Evolutionary conservation across 2,888 invertebrate species (phyloP), one percentile per base, ranked within the genome.

Genomic region (Eupithecia vulgata): DNA sequence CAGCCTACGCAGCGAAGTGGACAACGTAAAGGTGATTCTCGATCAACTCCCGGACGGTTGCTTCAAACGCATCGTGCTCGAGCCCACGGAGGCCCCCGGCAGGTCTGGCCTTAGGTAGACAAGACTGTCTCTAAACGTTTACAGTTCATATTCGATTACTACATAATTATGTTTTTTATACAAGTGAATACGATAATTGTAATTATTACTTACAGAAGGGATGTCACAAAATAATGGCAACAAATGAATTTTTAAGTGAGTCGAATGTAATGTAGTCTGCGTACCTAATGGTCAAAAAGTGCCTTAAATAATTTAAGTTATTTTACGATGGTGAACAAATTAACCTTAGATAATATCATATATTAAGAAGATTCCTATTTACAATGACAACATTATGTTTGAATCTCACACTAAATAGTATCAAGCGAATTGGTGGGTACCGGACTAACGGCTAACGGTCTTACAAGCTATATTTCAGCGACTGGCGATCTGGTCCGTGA

Each of bases 21-120:
- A 95, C 10, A 98, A 98, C 86, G 96, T 99, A 68, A 96, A 97
- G 82, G 96, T 96, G 69, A 98, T 99, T 81, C 95, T 97, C 1
- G 95, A 96, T 70, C 95, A 97, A 72, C 94, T 99, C 76, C 99
- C 99, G 0, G 95, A 95, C 0, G 95, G 95, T 2, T 99, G 99
- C 90, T 97, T 96, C 92, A 97, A 97, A 86, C 95, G 96, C 80
- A 95, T 97, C 70, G 96, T 96, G 77, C 94, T 98, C 57, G 98
- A 98, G 87, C 97, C 97, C 8, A 93, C 92, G 0, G 94, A 94
- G 74, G 91, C 90, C 0, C 91, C 92, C 8, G 89, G 87, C 71
- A 83, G 90, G 74, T 79, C 86, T n/a, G 83, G 77, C 73, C 87
- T 85, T 52, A 89, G 90, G 78, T 91, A 91, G 83, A 83, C 68